Base-by-base conservation (phyloP, 2,113 vertebrate species). In the Ammodytes dubius region DNA sequence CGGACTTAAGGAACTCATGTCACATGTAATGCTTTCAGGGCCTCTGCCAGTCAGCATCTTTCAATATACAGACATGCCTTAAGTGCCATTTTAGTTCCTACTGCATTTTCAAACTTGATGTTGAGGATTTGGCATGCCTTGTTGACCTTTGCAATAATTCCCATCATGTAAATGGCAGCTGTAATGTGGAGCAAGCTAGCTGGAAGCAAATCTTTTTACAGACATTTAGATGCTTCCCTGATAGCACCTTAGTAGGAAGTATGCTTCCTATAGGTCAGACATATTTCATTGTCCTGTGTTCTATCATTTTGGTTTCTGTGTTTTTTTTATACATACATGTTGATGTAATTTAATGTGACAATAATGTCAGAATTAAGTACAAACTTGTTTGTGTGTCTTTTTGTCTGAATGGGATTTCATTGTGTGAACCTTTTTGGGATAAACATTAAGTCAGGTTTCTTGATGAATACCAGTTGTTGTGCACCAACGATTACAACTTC, bases 151-250 rank as follows among this genome's bases (percentile, higher is more conserved):
- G 64, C 5, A 35, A 45, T 3, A 59, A 19, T 77, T 83, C 70
- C 59, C 75, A 80, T 91, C 83, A 69, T 64, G 79, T 81, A 69
- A 74, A 81, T 78, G 83, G 82, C 63, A 77, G 81, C 74, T 82
- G 59, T 58, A 35, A n/a, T 19, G 52, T 40, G 27, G 40, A n/a
- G 49, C 50, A 53, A 35, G 73, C 11, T 6, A 49, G 19, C 64
- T 66, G 50, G 5, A 60, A 40, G 19, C 61, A 27, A 74, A 56
- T 19, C 53, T 49, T 27, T 56, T 42, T 40, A 43, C 8, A 73
- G 71, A 5, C 65, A n/a, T 46, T 84, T 46, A 58, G 17, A 72
- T 54, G 43, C 59, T 74, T 85, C 70, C 61, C 42, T 9, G 8
- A 47, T 15, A 15, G 59, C 61, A 49, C 40, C 69, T 12, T 53